A percentile compares a stretch with the other conserved stretches of the same genome.
phyloP scores from a whole-genome alignment of 2,797 vertebrate genomes.

The Oryzias dopingdopingensis region DNA sequence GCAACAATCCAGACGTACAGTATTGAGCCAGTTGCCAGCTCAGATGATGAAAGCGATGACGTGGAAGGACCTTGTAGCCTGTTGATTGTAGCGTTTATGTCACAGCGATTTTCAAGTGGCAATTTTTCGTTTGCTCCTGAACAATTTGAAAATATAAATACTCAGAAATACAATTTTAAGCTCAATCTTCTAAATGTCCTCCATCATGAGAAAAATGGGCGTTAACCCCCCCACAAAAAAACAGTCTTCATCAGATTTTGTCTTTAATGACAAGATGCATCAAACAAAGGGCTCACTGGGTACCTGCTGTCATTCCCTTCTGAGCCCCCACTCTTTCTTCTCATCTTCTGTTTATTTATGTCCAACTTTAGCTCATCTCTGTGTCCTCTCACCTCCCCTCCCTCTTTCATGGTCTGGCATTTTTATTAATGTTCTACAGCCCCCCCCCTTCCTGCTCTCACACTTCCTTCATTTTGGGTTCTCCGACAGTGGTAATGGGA shows the following conservation, averaged over 20 bases:
- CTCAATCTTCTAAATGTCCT: no score
- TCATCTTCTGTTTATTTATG: constrained; percentile 36
- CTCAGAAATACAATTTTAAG: no score
- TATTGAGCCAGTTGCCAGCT: no score
- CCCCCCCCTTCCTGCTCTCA: constrained; percentile 18
- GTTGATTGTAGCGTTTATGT: no score
- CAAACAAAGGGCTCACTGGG: constrained; percentile 59
- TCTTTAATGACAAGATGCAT: constrained; percentile 33
- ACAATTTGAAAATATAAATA: no score
- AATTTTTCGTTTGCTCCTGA: no score
- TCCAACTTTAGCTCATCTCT: constrained; percentile 29
- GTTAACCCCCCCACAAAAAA: no score
- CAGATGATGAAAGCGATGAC: constrained; percentile 12
- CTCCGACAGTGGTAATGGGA: constrained; percentile 81
- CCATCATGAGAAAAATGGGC: no score
- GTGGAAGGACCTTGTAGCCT: constrained; percentile 7
- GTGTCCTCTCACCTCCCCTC: constrained; percentile 41
- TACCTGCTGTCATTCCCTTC: constrained; percentile 51
- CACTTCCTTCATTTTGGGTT: constrained; percentile 68
- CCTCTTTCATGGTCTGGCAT: constrained; percentile 25
- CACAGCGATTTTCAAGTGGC: no score
- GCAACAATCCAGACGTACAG: no score
- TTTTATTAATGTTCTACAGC: constrained; percentile 26
- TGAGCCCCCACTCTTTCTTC: constrained; percentile 34
- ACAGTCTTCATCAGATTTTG: constrained; percentile 25